Base-by-base conservation (phyloP, 2,797 vertebrate genomes). In the Phaenicophaeus curvirostris region DNA sequence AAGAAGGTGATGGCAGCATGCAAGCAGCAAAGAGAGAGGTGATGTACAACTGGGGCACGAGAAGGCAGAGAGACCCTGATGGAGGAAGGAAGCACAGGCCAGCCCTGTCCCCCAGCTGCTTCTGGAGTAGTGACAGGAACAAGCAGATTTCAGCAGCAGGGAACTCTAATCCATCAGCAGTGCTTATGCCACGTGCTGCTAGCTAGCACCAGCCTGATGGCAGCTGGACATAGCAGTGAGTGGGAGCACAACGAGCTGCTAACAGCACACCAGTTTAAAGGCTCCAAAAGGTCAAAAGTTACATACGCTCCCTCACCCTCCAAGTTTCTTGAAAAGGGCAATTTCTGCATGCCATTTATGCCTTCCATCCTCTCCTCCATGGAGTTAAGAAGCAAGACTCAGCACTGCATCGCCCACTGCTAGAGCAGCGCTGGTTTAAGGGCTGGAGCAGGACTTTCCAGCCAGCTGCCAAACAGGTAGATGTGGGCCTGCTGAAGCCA, bases 131-230 rank as follows among this genome's bases (percentile, higher is more conserved):
- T 77, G 94, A 96, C 96, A 97, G 93, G 89, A 97, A 77, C 77
- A 95, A 96, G 93, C 96, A 96, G 96, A 94, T 97, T 97, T 96
- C 94, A 93, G 93, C 94, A 97, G 96, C 87, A 53, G 79, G 91
- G 91, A 86, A 90, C 95, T 93, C 91, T 97, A 97, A 97, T 95
- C 94, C 75, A 3, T 88, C 95, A 97, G 92, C 85, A 82, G 91
- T 1, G 2, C 85, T 89, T 84, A 85, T 5, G 39, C 92, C 94
- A 89, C 5, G 21, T 93, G 95, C 91, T 95, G 96, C 96, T 95
- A 95, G 93, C 85, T 63, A 31, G 89, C 94, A 93, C 86, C 93
- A 95, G 94, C 84, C 96, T 90, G 83, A 79, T 0, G 2, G 73
- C 91, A 94, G 83, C 28, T 0, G 58, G 86, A 75, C 41, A 13